phyloP scores from a whole-genome alignment of 2,113 vertebrate genomes.

The Corydoras sp. region DNA sequence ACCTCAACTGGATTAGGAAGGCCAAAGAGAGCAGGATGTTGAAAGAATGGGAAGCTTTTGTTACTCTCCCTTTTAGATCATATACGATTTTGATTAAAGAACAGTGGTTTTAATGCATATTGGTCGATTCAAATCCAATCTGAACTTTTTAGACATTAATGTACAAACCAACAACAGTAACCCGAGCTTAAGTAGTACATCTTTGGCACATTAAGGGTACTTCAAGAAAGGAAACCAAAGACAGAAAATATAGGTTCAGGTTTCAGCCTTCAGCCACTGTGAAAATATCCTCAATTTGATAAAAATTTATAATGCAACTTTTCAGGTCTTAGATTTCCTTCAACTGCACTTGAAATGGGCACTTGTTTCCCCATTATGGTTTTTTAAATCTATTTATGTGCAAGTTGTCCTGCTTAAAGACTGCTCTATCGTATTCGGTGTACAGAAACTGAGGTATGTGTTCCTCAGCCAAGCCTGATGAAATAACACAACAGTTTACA shows the following conservation, averaged over 20 bases:
- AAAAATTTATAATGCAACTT: constrained; percentile 93
- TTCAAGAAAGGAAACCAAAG: constrained; percentile 88
- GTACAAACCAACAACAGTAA: constrained; percentile 79
- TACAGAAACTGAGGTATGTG: constrained; percentile 66
- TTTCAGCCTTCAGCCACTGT: constrained; percentile 86
- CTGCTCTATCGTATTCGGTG: constrained; percentile 70
- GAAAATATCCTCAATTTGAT: constrained; percentile 98
- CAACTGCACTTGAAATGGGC: constrained; percentile 78
- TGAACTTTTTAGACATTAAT: constrained; percentile 83
- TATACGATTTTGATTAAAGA: constrained; percentile 68
- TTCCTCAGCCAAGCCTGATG: constrained; percentile 58
- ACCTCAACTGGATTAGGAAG: constrained; percentile 73
- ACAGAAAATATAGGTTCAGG: constrained; percentile 89
- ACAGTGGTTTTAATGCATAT: constrained; percentile 78
- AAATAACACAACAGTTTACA: constrained; percentile 86
- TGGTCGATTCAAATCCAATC: constrained; percentile 92
- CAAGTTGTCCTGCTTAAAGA: constrained; percentile 77
- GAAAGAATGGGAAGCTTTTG: constrained; percentile 70
- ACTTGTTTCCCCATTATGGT: constrained; percentile 88
- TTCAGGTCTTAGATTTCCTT: constrained; percentile 89
- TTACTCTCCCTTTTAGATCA: constrained; percentile 75
- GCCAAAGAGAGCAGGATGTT: constrained; percentile 65
- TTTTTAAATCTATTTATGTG: constrained; percentile 86
- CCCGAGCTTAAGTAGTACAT: constrained; percentile 80
- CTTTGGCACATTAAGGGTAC: constrained; percentile 82